phyloP scores from a whole-genome alignment of 1,140 invertebrate genomes.

The Drosophila serrata region DNA sequence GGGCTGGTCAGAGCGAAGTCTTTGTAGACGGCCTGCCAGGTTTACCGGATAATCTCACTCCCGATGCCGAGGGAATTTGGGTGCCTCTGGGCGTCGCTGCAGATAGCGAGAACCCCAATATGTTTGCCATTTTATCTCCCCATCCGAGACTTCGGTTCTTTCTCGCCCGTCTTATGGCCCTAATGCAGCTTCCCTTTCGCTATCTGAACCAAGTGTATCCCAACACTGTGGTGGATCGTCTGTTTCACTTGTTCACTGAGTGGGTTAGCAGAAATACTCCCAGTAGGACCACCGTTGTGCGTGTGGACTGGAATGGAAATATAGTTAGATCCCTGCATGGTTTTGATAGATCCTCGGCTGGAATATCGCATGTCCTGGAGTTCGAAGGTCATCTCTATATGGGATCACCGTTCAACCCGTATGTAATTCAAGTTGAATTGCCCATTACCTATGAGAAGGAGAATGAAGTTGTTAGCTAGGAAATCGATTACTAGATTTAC shows the following conservation, averaged over 20 bases:
- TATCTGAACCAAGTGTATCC: conserved; percentile 86
- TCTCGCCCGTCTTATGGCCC: conserved; percentile 85
- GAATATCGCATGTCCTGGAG: conserved; percentile 88
- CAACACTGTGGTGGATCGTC: conserved; percentile 59
- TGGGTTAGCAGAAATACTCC: conserved; percentile 71
- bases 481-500: not conserved
- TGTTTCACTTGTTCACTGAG: conserved; percentile 85
- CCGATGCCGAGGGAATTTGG: conserved; percentile 89
- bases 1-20: conserved; percentile 89
- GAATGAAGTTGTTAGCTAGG: not conserved
- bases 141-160: conserved; percentile 88
- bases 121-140: conserved; percentile 86
- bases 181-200: conserved; percentile 87
- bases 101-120: conserved; percentile 86
- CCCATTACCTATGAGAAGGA: not conserved
- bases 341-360: conserved; percentile 84
- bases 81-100: conserved; percentile 87
- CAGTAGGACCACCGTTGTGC: conserved; percentile 86
- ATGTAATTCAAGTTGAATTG: conserved; percentile 14
- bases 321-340: conserved; percentile 88
- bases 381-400: conserved; percentile 86
- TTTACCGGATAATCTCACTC: conserved; percentile 90
- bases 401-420: conserved; percentile 86
- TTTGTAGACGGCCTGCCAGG: conserved; percentile 92
- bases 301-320: conserved; percentile 88